Base-by-base conservation (phyloP, 2,888 invertebrate genomes). In the Plutella xylostella region DNA sequence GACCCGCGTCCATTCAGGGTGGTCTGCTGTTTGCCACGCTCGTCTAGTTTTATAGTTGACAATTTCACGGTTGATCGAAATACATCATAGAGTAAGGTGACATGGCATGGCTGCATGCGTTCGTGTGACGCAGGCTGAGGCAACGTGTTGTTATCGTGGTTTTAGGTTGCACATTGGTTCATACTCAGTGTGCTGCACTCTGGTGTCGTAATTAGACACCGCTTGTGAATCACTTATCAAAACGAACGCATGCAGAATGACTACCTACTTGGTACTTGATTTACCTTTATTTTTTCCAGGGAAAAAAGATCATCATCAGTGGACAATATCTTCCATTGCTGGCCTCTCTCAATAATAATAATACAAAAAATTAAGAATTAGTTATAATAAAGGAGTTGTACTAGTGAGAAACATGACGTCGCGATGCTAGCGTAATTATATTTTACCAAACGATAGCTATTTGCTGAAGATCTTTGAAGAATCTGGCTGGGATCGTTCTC, bases 1-100 rank as follows among this genome's bases (percentile, higher is more conserved):
- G 42, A 42, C 42, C 14, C 14, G 34, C 20, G 11, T 47, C 61
- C 65, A 63, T 49, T 48, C 60, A 52, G 63, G 68, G 70, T 72
- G 71, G 68, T 68, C 66, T 54, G 51, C 51, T 46, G 28, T 34
- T 34, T 21, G 20, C 14, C 34, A 7, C 22, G 42, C 20, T 42
- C 37, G 42, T 20, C 42, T 37, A 37, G 19, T 42, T 42, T 45
- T 30, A 42, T 35, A 25, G 41, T 42, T 45, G 45, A 45, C 45
- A 42, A 40, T 40, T 55, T 54, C 40, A 55, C 54, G 53, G 52
- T 51, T 51, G 53, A 50, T 46, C 52, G 56, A 45, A 39, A 51
- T 52, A 47, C 51, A 37, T 49, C 55, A 51, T 39, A 25, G 25
- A 17, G 25, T 39, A 9, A 15, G 17, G 25, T 25, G 4, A 9